Evolutionary conservation across 2,888 invertebrate species (phyloP).

Genomic region (Heterodera filipjevi): DNA sequence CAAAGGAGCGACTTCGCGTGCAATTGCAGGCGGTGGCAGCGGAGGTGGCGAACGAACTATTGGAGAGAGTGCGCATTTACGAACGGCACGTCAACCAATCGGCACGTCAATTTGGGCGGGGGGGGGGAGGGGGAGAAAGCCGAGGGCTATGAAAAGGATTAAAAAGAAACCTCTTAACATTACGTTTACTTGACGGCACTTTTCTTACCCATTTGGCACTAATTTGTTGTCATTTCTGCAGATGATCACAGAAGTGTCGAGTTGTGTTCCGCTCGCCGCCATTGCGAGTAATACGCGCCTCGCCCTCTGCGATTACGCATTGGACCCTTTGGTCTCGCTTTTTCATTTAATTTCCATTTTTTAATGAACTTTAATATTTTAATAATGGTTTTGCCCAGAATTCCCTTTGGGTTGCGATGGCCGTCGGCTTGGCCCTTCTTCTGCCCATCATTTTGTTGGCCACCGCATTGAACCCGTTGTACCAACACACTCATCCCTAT

Average conservation of each 20-base stretch:
- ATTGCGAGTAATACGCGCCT: conserved; percentile 50
- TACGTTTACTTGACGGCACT: no score
- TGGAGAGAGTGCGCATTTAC: conserved; percentile 44
- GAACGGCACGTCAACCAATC: conserved; percentile 40
- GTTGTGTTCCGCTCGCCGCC: conserved; percentile 55
- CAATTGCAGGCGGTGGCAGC: conserved; percentile 35
- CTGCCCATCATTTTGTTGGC: conserved; percentile 67
- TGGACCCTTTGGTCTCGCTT: conserved; percentile 57
- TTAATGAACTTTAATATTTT: conserved; percentile 11
- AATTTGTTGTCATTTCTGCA: conserved; percentile 14
- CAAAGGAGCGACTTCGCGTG: conserved; percentile 29
- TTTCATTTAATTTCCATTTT: neutral
- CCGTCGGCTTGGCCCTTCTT: conserved; percentile 66
- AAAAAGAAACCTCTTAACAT: no score
- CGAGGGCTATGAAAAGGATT: no score
- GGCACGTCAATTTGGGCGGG: no score
- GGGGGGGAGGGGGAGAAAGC: no score
- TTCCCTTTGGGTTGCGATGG: conserved; percentile 68
- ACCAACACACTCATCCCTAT: conserved; percentile 66
- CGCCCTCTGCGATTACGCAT: conserved; percentile 55
- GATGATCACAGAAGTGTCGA: conserved; percentile 52
- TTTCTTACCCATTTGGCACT: neutral
- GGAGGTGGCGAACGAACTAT: conserved; percentile 51
- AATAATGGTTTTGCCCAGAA: conserved; percentile 63
- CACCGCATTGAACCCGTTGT: conserved; percentile 66